phyloP scores from a whole-genome alignment of 92 coral and sea anemone genomes.

The Paragorgia papillata region DNA sequence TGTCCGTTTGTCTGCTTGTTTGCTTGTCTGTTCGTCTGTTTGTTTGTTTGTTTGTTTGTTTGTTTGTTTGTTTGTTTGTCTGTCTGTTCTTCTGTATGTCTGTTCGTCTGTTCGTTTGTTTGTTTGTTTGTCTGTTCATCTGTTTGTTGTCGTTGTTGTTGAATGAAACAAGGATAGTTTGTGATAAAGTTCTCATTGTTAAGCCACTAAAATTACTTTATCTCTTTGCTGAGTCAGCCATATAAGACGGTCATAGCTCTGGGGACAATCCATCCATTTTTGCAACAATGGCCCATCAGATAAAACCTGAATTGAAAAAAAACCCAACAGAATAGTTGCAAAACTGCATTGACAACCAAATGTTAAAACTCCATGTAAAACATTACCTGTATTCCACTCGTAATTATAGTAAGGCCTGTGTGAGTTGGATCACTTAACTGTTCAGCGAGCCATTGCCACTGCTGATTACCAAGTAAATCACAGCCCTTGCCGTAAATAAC shows the following conservation, averaged over 20 bases:
- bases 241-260: conserved; percentile 83
- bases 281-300: conserved; percentile 72
- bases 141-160: too few relatives aligned
- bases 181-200: too few relatives aligned
- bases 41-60: background rate
- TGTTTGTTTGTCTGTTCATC: background rate
- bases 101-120: background rate
- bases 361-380: background rate
- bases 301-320: conserved; percentile 49
- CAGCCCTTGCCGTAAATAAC: conserved; percentile 72
- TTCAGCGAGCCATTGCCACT: conserved; percentile 87
- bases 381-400: conserved; percentile 89
- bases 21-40: too few relatives aligned
- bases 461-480: conserved; percentile 80
- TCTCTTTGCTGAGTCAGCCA: conserved; percentile 86
- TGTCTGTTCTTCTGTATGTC: background rate
- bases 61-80: conserved; percentile 1
- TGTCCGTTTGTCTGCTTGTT: too few relatives aligned
- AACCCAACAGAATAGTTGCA: background rate
- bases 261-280: conserved; percentile 77
- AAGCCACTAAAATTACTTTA: conserved; percentile 63
- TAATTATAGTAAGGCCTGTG: conserved; percentile 71
- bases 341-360: background rate
- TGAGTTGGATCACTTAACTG: conserved; percentile 73
- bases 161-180: too few relatives aligned